These are phyloP conservation scores for Chymomyza caudatula DNA, from an alignment of 2,888 invertebrate species.

Conservation along the genomic window DNA sequence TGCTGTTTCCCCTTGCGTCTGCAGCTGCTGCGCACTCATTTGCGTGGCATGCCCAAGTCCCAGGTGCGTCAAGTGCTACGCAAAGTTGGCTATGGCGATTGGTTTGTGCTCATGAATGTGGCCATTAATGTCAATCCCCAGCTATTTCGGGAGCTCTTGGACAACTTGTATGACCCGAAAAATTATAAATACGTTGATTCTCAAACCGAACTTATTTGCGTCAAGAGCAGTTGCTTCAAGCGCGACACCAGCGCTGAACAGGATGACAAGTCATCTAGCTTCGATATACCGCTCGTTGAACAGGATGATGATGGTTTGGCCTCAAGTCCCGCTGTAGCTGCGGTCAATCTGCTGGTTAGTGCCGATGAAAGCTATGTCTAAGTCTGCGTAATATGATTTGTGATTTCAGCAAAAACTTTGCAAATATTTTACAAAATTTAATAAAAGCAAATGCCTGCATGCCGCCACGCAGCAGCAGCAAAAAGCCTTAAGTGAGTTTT, in stretches of 20 bases:
- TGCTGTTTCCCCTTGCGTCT: constrained; percentile 46
- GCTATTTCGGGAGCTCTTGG: constrained; percentile 82
- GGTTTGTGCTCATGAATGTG: constrained; percentile 86
- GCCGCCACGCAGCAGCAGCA: neutral
- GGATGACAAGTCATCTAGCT: neutral
- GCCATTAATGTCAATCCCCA: constrained; percentile 86
- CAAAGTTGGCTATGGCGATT: constrained; percentile 82
- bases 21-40: constrained; percentile 59
- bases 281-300: neutral
- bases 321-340: neutral
- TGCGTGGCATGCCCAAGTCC: constrained; percentile 55
- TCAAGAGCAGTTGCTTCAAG: neutral
- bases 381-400: neutral
- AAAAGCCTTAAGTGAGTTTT: constrained; percentile 1
- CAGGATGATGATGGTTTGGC: neutral
- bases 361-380: constrained; percentile 52
- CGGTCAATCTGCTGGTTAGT: constrained; percentile 19
- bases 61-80: constrained; percentile 55
- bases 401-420: neutral
- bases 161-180: constrained; percentile 77
- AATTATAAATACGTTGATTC: neutral
- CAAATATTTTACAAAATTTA: neutral
- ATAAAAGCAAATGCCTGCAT: constrained; percentile 1
- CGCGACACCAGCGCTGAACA: neutral
- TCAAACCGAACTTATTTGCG: neutral